A percentile compares a stretch with the other conserved stretches of the same genome.
phyloP scores from a whole-genome alignment of 2,797 vertebrate genomes.

The Rhinogobio ventralis region DNA sequence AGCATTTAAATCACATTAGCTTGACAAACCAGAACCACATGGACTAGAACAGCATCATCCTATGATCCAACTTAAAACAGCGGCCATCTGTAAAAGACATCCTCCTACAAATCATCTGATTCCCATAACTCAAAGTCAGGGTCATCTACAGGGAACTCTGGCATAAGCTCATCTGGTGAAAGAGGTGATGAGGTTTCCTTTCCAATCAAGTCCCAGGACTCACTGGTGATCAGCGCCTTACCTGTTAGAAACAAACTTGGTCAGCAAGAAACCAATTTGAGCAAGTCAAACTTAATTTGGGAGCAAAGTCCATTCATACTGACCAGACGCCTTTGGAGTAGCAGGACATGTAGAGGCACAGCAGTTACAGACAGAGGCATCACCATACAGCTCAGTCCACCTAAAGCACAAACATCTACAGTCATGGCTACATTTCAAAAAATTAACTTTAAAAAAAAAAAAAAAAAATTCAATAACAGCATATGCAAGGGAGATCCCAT shows the following conservation, averaged over 20 bases:
- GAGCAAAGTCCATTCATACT: not conserved
- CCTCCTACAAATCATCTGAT: not conserved
- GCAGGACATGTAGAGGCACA: conserved; percentile 66
- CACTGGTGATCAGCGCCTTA: conserved; percentile 55
- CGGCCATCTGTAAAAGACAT: not conserved
- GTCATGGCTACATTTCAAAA: not conserved
- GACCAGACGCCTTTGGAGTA: conserved; percentile 47
- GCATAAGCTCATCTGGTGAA: not conserved
- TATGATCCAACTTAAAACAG: not conserved
- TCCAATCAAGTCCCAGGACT: conserved; percentile 63
- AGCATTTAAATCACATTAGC: not conserved
- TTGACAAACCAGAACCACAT: not conserved
- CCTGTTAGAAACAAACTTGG: conserved; percentile 35
- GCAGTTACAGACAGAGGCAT: conserved; percentile 67
- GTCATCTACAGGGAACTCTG: not conserved
- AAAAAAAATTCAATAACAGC: not conserved
- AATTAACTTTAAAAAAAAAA: not conserved
- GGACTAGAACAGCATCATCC: not conserved
- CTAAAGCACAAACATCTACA: conserved; percentile 57
- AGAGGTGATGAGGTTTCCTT: not conserved
- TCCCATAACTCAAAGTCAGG: conserved; percentile 46
- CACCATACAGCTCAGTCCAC: conserved; percentile 73
- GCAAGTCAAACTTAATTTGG: not conserved
- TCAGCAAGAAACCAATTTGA: not conserved
- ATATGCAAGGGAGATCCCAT: not conserved